Evolutionary conservation across 2,113 vertebrate genomes (phyloP).

Genomic region (Chloropsis hardwickii): DNA sequence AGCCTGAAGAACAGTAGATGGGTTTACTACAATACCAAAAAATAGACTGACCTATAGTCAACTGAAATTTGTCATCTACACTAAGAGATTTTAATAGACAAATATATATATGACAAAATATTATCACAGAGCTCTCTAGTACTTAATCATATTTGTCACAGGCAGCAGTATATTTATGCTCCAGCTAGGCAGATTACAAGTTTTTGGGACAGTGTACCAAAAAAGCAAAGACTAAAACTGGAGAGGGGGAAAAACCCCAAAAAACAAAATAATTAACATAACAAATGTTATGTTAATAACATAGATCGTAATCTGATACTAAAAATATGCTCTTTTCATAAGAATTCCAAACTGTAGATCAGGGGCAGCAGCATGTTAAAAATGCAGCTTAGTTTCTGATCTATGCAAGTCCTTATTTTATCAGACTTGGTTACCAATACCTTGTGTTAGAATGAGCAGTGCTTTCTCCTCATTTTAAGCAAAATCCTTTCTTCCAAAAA

Average conservation of each 20-base stretch:
- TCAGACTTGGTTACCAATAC: background rate
- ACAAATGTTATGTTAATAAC: too few relatives aligned
- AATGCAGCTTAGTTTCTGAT: background rate
- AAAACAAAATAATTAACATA: background rate
- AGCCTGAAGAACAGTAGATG: background rate
- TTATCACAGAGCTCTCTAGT: background rate
- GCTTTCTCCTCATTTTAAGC: background rate
- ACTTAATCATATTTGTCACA: background rate
- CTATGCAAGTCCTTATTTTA: background rate
- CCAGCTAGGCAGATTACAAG: background rate
- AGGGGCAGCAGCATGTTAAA: background rate
- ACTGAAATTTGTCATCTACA: background rate
- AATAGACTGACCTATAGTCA: background rate
- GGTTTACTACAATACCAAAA: background rate
- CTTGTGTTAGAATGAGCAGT: background rate
- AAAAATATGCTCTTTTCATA: background rate
- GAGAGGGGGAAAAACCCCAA: fast-evolving
- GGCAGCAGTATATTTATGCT: background rate
- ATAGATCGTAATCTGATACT: background rate
- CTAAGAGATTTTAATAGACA: background rate
- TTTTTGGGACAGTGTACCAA: background rate
- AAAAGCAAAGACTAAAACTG: background rate
- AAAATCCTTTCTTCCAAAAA: background rate
- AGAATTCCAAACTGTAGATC: background rate
- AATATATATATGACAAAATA: fast-evolving